Percentiles rank a stretch among this genome's conserved stretches.
Conservation (phyloP, 2,888 invertebrate species). For the Megaustenia siamemsis region DNA sequence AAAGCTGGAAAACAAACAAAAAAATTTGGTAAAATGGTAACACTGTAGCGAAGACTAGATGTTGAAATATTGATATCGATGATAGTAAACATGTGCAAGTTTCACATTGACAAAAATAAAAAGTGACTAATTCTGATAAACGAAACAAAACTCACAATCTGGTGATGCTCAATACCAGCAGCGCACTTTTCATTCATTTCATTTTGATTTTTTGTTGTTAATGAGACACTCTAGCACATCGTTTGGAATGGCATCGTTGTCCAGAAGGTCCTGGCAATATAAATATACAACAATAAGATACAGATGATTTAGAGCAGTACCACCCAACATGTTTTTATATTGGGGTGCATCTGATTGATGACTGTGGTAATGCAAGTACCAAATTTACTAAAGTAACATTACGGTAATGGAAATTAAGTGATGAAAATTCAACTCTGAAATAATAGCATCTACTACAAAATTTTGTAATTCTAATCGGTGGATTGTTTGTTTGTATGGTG, state of each 20-base stretch:
- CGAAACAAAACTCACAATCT: constrained; percentile 85
- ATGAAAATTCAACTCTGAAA: too few relatives aligned
- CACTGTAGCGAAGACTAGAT: too few relatives aligned
- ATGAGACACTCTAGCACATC: constrained; percentile 97
- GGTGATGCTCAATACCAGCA: constrained; percentile 97
- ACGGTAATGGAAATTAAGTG: too few relatives aligned
- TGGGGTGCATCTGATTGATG: too few relatives aligned
- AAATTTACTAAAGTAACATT: too few relatives aligned
- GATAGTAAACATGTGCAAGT: neutral
- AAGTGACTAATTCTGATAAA: neutral
- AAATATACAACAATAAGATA: neutral
- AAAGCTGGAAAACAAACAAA: too few relatives aligned
- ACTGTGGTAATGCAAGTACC: too few relatives aligned
- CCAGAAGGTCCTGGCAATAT: constrained; percentile 65
- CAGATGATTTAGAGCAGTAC: neutral
- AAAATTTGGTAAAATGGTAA: too few relatives aligned
- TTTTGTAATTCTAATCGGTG: too few relatives aligned
- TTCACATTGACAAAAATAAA: neutral
- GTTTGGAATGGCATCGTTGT: constrained; percentile 81
- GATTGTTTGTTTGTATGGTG: too few relatives aligned
- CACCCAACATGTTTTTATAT: too few relatives aligned
- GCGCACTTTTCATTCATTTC: constrained; percentile 91
- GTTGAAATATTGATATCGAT: neutral
- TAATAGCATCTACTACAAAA: too few relatives aligned
- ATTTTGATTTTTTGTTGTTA: constrained; percentile 91